These are phyloP conservation scores for Dasyurus viverrinus DNA, from an alignment of 2,113 vertebrate species.

Conservation along the genomic window DNA sequence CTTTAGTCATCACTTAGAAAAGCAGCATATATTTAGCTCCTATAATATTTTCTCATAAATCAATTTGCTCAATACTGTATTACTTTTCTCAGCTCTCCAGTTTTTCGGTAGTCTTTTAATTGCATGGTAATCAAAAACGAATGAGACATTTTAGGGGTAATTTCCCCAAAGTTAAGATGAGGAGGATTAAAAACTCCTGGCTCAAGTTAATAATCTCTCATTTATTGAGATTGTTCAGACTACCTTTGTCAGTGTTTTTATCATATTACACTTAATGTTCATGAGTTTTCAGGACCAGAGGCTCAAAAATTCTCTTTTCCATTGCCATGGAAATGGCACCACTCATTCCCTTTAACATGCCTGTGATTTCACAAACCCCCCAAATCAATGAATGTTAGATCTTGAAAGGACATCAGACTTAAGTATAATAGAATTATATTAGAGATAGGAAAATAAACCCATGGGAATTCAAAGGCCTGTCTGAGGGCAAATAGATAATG, in stretches of 20 bases:
- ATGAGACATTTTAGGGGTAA: conserved; percentile 60
- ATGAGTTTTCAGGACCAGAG: conserved; percentile 58
- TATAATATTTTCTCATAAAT: conserved; percentile 62
- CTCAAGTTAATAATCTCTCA: conserved; percentile 43
- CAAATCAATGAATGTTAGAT: neutral
- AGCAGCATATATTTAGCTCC: conserved; percentile 59
- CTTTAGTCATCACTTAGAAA: conserved; percentile 60
- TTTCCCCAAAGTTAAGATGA: conserved; percentile 56
- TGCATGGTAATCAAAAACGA: conserved; percentile 66
- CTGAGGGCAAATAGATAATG: conserved; percentile 2
- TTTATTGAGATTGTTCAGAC: conserved; percentile 46
- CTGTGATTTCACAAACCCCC: neutral
- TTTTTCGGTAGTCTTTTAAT: conserved; percentile 57
- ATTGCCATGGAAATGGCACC: conserved; percentile 7
- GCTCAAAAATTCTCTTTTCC: conserved; percentile 36
- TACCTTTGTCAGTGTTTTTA: conserved; percentile 57
- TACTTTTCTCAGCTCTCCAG: conserved; percentile 60
- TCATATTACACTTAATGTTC: conserved; percentile 56
- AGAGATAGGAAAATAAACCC: neutral
- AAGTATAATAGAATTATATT: neutral
- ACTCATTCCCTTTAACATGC: neutral
- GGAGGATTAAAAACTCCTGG: conserved; percentile 49
- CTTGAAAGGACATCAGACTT: neutral
- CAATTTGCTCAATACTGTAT: conserved; percentile 50
- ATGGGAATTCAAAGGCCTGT: neutral